Base-by-base conservation (phyloP, 2,888 invertebrate genomes). In the Diogma glabrata region DNA sequence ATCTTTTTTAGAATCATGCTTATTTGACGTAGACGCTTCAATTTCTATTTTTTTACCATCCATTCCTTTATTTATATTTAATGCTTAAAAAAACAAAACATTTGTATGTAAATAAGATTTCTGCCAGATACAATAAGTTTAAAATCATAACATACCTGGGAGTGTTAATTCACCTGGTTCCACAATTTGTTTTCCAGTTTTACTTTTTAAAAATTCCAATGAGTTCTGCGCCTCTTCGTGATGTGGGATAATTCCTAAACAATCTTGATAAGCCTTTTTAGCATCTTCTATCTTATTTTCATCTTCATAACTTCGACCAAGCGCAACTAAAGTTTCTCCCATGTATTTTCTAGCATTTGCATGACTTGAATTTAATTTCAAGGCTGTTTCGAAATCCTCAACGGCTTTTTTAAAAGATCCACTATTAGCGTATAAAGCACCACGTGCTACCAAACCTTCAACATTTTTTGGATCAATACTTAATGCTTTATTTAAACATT, bases 271-370 rank as follows among this genome's bases (percentile, higher is more conserved):
- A 0, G 87, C 85, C 59, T 87, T 87, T 52, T 85, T 76, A 1
- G 91, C 90, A 58, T 90, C 89, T 3, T 87, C 83, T 50, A 85
- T 78, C 60, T 89, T 88, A 62, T 85, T 87, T 59, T 87, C 87
- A 60, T 89, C 89, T 64, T 91, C 90, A 64, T 86, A 87, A 64
- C 89, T 90, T 47, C 89, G 79, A 28, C 90, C 94, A 48, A 88
- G 72, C 0, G 93, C 94, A 1, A 93, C 87, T 43, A 93, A 71
- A 1, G 94, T 95, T 69, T 95, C 93, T 26, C 91, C 87, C 75
- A 93, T 82, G 71, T 95, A 96, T 67, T 92, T 93, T 52, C 88
- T 81, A 26, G 94, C 95, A 71, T 95, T 95, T 2, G 84, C 84
- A 69, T 96, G 95, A 56, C 82, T 86, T 2, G 87, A 86, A 70